Conservation (phyloP, 1,140 invertebrate species). For the Pseudoatta argentina region DNA sequence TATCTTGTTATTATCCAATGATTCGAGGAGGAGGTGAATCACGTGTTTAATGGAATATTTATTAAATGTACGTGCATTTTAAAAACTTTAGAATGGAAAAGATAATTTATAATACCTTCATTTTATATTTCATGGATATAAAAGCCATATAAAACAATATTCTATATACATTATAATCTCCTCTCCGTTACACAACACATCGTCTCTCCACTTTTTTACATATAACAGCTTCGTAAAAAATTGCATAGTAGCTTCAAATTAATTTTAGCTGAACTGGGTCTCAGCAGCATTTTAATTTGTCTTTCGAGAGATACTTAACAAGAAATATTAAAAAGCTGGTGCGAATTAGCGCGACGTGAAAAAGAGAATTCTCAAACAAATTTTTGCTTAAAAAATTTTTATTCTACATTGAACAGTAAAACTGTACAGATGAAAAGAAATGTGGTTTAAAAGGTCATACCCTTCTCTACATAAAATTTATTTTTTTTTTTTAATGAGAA, state of each 20-base stretch:
- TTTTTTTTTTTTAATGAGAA: background rate
- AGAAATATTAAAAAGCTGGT: constrained; percentile 9
- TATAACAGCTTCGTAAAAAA: constrained; percentile 27
- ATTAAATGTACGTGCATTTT: constrained; percentile 1
- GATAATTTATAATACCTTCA: background rate
- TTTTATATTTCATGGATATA: constrained; percentile 18
- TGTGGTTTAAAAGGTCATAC: background rate
- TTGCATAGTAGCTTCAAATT: background rate
- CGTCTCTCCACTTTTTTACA: background rate
- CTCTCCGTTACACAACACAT: background rate
- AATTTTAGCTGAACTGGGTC: background rate
- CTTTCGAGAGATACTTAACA: constrained; percentile 2
- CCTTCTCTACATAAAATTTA: background rate
- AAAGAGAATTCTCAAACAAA: background rate
- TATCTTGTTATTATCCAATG: constrained; percentile 24
- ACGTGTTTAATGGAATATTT: constrained; percentile 11
- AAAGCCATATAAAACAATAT: background rate
- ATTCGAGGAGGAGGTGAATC: background rate
- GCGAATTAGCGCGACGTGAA: background rate
- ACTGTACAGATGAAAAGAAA: background rate
- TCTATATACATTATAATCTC: background rate
- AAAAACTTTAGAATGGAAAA: background rate
- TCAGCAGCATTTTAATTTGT: constrained; percentile 8
- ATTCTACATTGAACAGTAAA: background rate
- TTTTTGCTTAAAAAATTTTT: constrained; percentile 5